phyloP scores from a whole-genome alignment of 2,797 vertebrate species.

The Platyrinchus mystaceus region DNA sequence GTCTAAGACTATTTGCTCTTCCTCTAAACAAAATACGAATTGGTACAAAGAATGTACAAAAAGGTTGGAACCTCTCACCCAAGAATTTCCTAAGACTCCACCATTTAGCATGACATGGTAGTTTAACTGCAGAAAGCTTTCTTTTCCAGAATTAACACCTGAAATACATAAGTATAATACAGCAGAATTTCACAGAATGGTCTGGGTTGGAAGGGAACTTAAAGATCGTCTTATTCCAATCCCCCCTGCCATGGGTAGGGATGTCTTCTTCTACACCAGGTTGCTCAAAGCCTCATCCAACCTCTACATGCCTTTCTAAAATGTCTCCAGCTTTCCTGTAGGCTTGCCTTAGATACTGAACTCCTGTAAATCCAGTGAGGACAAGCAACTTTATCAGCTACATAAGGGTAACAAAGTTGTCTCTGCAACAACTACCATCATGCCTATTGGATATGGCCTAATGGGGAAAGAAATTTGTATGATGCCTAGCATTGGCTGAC shows the following conservation, averaged over 20 bases:
- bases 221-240: background rate
- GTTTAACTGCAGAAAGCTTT: background rate
- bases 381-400: background rate
- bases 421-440: background rate
- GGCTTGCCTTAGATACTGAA: background rate
- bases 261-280: background rate
- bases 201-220: background rate
- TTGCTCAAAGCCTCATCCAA: accelerated
- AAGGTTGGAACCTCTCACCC: background rate
- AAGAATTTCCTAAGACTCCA: background rate
- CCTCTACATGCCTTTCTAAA: background rate
- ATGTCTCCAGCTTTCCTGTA: background rate
- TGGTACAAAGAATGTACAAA: background rate
- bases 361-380: background rate
- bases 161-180: accelerated
- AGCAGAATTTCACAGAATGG: background rate
- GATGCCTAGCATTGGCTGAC: accelerated
- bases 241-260: background rate
- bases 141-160: background rate
- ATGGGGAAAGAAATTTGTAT: accelerated
- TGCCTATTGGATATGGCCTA: background rate
- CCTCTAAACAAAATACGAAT: background rate
- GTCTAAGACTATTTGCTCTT: background rate
- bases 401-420: background rate
- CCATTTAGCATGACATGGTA: background rate